These are phyloP conservation scores for Calliopum simillimum DNA, from an alignment of 2,888 invertebrate species.

Conservation along the genomic window DNA sequence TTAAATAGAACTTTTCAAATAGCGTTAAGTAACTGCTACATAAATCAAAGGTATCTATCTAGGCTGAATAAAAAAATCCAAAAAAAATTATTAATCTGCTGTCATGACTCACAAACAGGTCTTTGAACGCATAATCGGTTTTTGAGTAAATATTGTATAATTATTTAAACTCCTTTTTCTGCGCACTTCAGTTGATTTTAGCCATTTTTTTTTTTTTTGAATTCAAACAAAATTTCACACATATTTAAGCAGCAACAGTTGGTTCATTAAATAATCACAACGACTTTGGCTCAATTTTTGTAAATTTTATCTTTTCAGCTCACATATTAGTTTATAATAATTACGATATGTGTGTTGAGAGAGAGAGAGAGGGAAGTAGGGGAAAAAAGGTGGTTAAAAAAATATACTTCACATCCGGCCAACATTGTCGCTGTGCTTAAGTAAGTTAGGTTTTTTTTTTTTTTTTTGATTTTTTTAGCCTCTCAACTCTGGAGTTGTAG, in stretches of 20 bases:
- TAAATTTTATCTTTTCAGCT: conserved; percentile 31
- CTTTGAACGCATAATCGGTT: no score
- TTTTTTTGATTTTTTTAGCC: conserved; percentile 15
- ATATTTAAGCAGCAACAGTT: not conserved
- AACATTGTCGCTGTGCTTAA: conserved; percentile 58
- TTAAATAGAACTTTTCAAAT: no score
- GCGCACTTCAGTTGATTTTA: not conserved
- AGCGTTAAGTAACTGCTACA: not conserved
- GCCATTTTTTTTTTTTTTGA: not conserved
- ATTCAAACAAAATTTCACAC: conserved; percentile 25
- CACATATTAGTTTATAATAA: conserved; percentile 37
- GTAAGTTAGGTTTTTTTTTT: conserved; percentile 30
- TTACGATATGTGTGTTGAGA: conserved; percentile 23
- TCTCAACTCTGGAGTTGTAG: conserved; percentile 33
- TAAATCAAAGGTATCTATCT: no score
- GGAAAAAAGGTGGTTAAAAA: conserved; percentile 29
- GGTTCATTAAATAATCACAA: conserved; percentile 30
- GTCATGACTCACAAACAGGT: no score
- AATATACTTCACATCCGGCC: conserved; percentile 62
- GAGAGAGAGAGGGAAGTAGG: conserved; percentile 24
- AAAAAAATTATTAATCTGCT: not conserved
- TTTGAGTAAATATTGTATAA: not conserved
- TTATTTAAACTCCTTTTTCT: conserved; percentile 23
- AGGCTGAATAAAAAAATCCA: not conserved
- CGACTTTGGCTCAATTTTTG: conserved; percentile 5